Evolutionary conservation across 2,797 vertebrate species (phyloP).

Genomic region (Cossypha dichroa): DNA sequence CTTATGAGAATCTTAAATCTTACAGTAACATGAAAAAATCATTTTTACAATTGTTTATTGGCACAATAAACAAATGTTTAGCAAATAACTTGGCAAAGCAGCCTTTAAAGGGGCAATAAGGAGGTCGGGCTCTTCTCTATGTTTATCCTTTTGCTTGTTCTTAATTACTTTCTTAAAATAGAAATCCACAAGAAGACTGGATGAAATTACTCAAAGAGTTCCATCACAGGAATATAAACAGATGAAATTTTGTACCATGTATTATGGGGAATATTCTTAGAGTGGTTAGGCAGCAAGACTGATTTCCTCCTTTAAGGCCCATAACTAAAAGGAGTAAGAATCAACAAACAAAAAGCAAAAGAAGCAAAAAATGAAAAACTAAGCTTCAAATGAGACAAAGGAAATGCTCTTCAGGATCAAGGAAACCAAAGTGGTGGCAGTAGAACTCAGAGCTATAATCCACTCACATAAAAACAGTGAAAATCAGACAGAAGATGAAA

Average conservation of each 20-base stretch:
- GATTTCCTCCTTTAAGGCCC: neutral
- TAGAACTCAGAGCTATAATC: neutral
- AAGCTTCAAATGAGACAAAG: conserved; percentile 5
- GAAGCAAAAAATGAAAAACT: neutral
- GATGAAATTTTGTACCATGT: neutral
- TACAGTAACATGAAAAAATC: neutral
- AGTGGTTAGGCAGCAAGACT: neutral
- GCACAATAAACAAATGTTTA: neutral
- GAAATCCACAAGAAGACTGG: neutral
- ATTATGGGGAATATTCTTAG: neutral
- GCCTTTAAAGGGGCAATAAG: neutral
- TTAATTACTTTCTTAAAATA: neutral
- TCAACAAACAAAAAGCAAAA: neutral
- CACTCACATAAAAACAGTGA: neutral
- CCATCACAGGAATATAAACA: neutral
- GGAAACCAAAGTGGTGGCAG: neutral
- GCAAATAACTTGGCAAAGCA: neutral
- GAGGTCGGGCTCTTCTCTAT: neutral
- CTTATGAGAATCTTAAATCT: neutral
- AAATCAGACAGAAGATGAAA: conserved; percentile 30
- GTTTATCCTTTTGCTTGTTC: neutral
- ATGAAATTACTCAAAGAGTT: neutral
- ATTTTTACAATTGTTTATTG: neutral
- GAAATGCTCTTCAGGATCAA: neutral
- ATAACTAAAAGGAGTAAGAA: neutral